Conservation (phyloP, 2,113 vertebrate genomes). For the Zosterops pallidus region DNA sequence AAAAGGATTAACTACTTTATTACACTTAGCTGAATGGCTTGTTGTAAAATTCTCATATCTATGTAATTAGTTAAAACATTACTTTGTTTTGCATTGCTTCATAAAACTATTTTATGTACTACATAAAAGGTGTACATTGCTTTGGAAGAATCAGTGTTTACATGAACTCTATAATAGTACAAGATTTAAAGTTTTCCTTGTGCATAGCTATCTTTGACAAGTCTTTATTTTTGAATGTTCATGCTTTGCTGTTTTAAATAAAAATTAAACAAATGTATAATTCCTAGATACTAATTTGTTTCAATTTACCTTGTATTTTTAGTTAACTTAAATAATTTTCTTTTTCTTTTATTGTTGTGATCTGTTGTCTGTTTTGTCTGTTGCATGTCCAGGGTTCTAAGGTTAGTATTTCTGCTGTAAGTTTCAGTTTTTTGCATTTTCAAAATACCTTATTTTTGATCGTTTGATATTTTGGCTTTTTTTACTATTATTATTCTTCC, state of each 20-base stretch:
- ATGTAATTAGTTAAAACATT: not conserved
- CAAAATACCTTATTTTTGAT: slow-evolving; percentile 68
- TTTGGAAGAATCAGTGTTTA: slow-evolving; percentile 6
- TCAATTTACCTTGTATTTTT: slow-evolving; percentile 77
- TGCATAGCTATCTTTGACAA: slow-evolving; percentile 20
- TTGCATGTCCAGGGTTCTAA: slow-evolving; percentile 97
- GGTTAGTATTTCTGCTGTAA: slow-evolving; percentile 96
- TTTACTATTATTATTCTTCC: not conserved
- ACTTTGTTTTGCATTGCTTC: not conserved
- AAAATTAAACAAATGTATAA: slow-evolving; percentile 58
- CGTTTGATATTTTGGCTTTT: slow-evolving; percentile 57
- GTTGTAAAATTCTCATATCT: not conserved
- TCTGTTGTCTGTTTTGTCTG: slow-evolving; percentile 86
- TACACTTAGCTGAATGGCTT: not conserved
- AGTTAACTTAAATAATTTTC: slow-evolving; percentile 86
- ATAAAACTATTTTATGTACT: not conserved
- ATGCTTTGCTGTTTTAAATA: slow-evolving; percentile 24
- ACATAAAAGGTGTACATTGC: not conserved
- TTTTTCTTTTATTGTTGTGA: slow-evolving; percentile 83
- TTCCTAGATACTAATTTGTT: slow-evolving; percentile 70
- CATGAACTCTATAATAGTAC: not conserved
- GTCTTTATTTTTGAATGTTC: slow-evolving; percentile 4
- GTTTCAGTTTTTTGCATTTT: slow-evolving; percentile 82
- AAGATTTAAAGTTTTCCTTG: slow-evolving; percentile 31
- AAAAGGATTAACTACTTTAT: not conserved